phyloP scores from a whole-genome alignment of 2,797 vertebrate genomes.

The Pseudomugil tenellus region DNA sequence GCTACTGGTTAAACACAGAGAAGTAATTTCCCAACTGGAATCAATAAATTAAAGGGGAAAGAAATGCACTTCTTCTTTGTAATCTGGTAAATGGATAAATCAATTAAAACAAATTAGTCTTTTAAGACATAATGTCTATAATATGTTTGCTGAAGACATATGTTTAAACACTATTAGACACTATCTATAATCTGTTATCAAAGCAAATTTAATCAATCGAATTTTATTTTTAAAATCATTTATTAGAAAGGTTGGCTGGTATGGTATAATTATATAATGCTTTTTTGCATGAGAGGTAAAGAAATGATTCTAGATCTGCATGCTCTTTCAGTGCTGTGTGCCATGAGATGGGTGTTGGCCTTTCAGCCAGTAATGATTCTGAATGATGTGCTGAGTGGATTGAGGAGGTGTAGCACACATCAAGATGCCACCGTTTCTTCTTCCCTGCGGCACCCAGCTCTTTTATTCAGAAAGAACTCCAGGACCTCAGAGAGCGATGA shows the following conservation, averaged over 20 bases:
- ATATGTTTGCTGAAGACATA: too few species aligned
- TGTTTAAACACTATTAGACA: too few species aligned
- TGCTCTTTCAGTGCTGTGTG: conserved; percentile 35
- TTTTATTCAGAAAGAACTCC: conserved; percentile 44
- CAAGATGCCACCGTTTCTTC: conserved; percentile 36
- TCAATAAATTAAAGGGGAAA: too few species aligned
- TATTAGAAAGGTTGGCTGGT: conserved; percentile 10
- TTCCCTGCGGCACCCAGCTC: conserved; percentile 42
- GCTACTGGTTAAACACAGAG: too few species aligned
- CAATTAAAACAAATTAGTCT: too few species aligned
- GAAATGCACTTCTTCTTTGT: neutral
- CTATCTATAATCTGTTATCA: neutral
- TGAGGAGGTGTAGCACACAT: conserved; percentile 35
- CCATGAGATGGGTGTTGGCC: conserved; percentile 34
- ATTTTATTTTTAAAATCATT: conserved; percentile 3
- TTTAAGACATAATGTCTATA: too few species aligned
- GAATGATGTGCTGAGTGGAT: conserved; percentile 41
- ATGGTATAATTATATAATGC: conserved; percentile 29
- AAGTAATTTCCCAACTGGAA: too few species aligned
- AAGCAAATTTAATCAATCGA: conserved; percentile 5
- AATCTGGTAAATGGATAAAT: neutral
- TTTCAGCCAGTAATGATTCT: conserved; percentile 44
- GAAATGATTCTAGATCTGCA: conserved; percentile 29
- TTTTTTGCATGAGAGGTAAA: conserved; percentile 29
- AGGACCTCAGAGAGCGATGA: conserved; percentile 23